These are phyloP conservation scores for Henricia sp. DNA, from an alignment of 53 echinoderm and acorn worm genomes.

Conservation along the genomic window DNA sequence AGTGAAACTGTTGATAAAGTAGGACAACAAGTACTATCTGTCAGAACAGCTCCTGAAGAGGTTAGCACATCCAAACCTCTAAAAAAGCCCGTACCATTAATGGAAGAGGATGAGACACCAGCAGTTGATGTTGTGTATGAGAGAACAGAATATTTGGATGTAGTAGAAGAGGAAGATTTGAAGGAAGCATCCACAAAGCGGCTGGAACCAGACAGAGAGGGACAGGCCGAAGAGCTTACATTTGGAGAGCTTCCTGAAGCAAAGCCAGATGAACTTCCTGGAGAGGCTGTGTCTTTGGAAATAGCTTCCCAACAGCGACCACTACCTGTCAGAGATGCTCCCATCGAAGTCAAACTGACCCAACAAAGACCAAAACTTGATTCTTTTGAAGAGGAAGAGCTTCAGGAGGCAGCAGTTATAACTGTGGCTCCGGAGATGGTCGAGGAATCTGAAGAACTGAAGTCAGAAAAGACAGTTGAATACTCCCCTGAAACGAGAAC, in stretches of 20 bases:
- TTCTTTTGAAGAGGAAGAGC: slow-evolving; percentile 43
- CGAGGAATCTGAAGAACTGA: slow-evolving; percentile 66
- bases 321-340: slow-evolving; percentile 44
- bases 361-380: slow-evolving; percentile 30
- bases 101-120: slow-evolving; percentile 9
- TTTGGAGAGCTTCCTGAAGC: slow-evolving; percentile 43
- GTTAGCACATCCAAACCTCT: slow-evolving; percentile 32
- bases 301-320: slow-evolving; percentile 19
- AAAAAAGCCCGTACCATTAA: slow-evolving; percentile 50
- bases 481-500: slow-evolving; percentile 26
- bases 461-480: slow-evolving; percentile 10
- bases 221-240: slow-evolving; percentile 58
- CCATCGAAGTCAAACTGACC: neutral
- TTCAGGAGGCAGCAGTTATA: slow-evolving; percentile 62
- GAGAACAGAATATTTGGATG: slow-evolving; percentile 56
- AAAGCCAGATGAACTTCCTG: slow-evolving; percentile 67
- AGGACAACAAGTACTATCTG: slow-evolving; percentile 48
- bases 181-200: slow-evolving; percentile 34
- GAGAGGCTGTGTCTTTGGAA: slow-evolving; percentile 48
- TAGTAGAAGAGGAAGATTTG: slow-evolving; percentile 64
- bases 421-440: slow-evolving; percentile 68
- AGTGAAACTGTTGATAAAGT: slow-evolving; percentile 42
- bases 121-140: slow-evolving; percentile 40
- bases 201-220: slow-evolving; percentile 50
- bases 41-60: slow-evolving; percentile 62